These are phyloP conservation scores for Cynopterus brachyotis DNA, from an alignment of 2,113 vertebrate species.

Conservation along the genomic window DNA sequence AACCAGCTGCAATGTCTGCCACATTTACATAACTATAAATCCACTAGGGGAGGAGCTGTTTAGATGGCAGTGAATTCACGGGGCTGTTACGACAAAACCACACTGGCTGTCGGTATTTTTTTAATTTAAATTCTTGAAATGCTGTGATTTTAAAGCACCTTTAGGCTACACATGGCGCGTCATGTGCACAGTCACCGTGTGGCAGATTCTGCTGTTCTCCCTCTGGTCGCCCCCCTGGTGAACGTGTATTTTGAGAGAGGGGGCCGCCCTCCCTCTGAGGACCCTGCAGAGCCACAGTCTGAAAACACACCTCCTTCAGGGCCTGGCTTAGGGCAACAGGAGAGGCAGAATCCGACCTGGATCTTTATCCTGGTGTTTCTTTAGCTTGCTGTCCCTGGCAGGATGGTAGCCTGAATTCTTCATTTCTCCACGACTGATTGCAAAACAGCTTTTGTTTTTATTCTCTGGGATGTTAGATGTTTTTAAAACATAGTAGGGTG, in stretches of 20 bases:
- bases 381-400: neutral
- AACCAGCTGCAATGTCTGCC: neutral
- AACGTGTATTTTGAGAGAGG: neutral
- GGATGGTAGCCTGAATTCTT: too few relatives aligned
- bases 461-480: neutral
- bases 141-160: neutral
- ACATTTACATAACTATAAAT: neutral
- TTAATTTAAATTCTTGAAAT: neutral
- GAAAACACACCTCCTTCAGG: neutral
- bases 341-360: too few relatives aligned
- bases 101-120: neutral
- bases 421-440: rapidly evolving
- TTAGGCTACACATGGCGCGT: rapidly evolving
- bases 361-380: neutral
- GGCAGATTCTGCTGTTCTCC: too few relatives aligned
- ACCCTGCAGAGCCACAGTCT: rapidly evolving
- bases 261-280: neutral
- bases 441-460: neutral
- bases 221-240: neutral
- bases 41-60: neutral
- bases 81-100: neutral
- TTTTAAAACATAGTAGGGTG: neutral
- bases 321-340: too few relatives aligned
- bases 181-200: rapidly evolving
- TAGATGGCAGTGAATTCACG: neutral